A percentile compares a stretch with the other conserved stretches of the same genome.
These are phyloP conservation scores for Trilocha varians DNA, from an alignment of 2,888 invertebrate species.

Conservation along the genomic window DNA sequence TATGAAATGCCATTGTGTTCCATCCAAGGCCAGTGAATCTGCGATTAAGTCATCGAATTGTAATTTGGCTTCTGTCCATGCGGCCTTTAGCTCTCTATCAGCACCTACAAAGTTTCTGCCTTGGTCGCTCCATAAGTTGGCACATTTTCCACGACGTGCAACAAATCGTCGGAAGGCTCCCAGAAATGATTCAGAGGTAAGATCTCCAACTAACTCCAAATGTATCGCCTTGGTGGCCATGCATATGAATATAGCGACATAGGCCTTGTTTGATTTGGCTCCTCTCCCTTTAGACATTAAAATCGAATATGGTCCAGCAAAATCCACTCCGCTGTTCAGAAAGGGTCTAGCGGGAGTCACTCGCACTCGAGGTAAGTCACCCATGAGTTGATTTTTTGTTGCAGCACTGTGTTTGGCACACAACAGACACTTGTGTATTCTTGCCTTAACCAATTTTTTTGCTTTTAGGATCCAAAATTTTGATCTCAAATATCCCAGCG, in stretches of 20 bases:
- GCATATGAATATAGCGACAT: conserved; percentile 10
- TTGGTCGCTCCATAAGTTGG: conserved; percentile 13
- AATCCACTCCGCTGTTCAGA: conserved; percentile 10
- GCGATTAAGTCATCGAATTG: conserved; percentile 5
- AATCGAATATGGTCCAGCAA: conserved; percentile 9
- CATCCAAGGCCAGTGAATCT: conserved; percentile 1
- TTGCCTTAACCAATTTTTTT: too few species aligned
- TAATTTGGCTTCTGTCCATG: conserved; percentile 7
- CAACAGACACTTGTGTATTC: too few species aligned
- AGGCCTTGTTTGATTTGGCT: conserved; percentile 1
- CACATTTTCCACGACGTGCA: conserved; percentile 10
- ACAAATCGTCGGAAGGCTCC: conserved; percentile 13
- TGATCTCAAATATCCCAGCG: too few species aligned
- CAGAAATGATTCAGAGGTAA: conserved; percentile 10
- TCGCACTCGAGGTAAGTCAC: conserved; percentile 1
- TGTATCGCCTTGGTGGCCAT: conserved; percentile 11
- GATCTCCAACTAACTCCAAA: conserved; percentile 11
- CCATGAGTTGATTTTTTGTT: too few species aligned
- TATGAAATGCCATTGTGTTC: conserved; percentile 2
- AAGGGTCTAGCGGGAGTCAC: conserved; percentile 9
- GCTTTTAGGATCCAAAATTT: too few species aligned
- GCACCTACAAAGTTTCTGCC: conserved; percentile 13
- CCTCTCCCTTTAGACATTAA: conserved; percentile 5
- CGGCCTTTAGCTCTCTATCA: conserved; percentile 3
- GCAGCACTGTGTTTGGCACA: too few species aligned